A percentile compares a stretch with the other conserved stretches of the same genome.
phyloP scores from a whole-genome alignment of 2,888 invertebrate species.

The Trissolcus brochymenae region DNA sequence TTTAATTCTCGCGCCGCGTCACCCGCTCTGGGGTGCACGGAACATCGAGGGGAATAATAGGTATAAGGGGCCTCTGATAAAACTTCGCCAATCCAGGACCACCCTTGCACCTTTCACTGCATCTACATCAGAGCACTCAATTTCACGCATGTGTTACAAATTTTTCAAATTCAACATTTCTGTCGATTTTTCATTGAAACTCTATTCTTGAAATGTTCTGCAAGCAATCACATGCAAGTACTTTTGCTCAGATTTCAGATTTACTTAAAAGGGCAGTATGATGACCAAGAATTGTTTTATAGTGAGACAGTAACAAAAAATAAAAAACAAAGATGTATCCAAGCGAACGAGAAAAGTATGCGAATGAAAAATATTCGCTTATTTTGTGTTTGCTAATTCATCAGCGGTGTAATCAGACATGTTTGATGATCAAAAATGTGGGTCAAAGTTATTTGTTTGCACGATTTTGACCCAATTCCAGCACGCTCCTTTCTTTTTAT shows the following conservation, averaged over 20 bases:
- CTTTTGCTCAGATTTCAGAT: too few species aligned
- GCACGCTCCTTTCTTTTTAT: too few species aligned
- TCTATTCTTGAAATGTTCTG: too few species aligned
- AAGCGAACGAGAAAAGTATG: neutral
- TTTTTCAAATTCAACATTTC: conserved; percentile 9
- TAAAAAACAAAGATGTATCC: too few species aligned
- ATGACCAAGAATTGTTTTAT: too few species aligned
- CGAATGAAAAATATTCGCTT: neutral
- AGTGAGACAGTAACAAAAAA: too few species aligned
- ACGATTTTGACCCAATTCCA: too few species aligned
- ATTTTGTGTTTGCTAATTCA: neutral
- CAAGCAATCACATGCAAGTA: too few species aligned
- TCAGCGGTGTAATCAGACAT: neutral
- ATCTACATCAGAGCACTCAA: conserved; percentile 75
- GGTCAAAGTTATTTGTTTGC: too few species aligned
- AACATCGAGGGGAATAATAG: conserved; percentile 69
- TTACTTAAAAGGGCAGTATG: too few species aligned
- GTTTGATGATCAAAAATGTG: too few species aligned
- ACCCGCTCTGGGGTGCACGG: conserved; percentile 65
- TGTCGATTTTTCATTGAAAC: too few species aligned
- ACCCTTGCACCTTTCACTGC: conserved; percentile 51
- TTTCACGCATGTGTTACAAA: conserved; percentile 36
- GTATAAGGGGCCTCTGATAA: conserved; percentile 74
- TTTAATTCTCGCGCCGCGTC: conserved; percentile 76
- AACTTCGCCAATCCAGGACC: conserved; percentile 59